These are phyloP conservation scores for Tinea semifulvella DNA, from an alignment of 2,888 invertebrate genomes.

Conservation along the genomic window DNA sequence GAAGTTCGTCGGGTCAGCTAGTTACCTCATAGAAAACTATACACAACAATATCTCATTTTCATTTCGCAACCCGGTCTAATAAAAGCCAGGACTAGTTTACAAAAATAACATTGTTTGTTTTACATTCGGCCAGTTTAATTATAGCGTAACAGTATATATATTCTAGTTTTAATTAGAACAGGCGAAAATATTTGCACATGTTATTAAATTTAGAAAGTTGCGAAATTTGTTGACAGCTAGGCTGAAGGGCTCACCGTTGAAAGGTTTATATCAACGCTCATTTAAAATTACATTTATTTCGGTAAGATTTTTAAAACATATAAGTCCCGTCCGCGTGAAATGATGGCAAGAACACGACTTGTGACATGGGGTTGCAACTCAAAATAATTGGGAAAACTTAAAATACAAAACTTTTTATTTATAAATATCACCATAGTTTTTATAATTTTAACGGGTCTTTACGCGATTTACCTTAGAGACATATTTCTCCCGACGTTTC, in stretches of 20 bases:
- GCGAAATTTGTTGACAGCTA: not conserved
- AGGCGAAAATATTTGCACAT: slow-evolving; percentile 4
- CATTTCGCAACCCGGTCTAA: slow-evolving; percentile 52
- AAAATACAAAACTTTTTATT: too few relatives aligned
- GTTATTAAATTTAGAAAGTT: slow-evolving; percentile 3
- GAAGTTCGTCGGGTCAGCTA: too few relatives aligned
- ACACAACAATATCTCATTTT: not conserved
- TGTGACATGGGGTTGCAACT: too few relatives aligned
- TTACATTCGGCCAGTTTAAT: slow-evolving; percentile 42
- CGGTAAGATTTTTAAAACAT: too few relatives aligned
- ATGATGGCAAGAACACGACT: too few relatives aligned
- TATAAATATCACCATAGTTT: too few relatives aligned
- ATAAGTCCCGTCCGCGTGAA: too few relatives aligned
- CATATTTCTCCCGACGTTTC: too few relatives aligned
- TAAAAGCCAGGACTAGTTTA: slow-evolving; percentile 26
- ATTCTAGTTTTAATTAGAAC: slow-evolving; percentile 1
- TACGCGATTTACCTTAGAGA: too few relatives aligned
- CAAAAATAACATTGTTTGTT: slow-evolving; percentile 52
- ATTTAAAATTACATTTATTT: not conserved
- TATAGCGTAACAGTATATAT: slow-evolving; percentile 31
- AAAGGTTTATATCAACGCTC: not conserved
- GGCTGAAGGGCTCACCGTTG: not conserved
- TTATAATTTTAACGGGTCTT: too few relatives aligned
- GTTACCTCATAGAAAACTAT: too few relatives aligned
- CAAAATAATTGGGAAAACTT: too few relatives aligned